phyloP scores from a whole-genome alignment of 2,888 invertebrate genomes.

The Drosophila multiciliata region DNA sequence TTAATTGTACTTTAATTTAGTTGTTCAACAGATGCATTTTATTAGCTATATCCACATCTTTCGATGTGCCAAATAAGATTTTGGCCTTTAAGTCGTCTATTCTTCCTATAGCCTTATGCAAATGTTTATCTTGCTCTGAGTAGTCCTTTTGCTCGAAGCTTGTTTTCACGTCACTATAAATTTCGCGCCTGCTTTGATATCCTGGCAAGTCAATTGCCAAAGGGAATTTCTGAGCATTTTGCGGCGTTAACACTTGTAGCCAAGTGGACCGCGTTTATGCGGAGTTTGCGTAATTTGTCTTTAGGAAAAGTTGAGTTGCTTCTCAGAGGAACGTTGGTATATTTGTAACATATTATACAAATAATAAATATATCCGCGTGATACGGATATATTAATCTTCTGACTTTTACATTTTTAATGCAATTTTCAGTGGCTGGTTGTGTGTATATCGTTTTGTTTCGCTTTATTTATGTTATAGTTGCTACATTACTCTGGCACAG shows the following conservation, averaged over 20 bases:
- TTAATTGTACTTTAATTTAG: background rate
- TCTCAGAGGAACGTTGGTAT: slow-evolving; percentile 28
- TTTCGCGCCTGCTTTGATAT: slow-evolving; percentile 63
- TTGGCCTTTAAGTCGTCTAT: background rate
- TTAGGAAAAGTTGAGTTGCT: slow-evolving; percentile 30
- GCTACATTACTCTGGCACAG: slow-evolving; percentile 98
- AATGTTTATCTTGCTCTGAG: slow-evolving; percentile 44
- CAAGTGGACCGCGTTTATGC: slow-evolving; percentile 31
- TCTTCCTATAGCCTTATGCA: slow-evolving; percentile 18
- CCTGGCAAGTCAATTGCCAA: slow-evolving; percentile 29
- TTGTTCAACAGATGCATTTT: background rate
- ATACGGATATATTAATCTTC: slow-evolving; percentile 27
- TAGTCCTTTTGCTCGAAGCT: slow-evolving; percentile 34
- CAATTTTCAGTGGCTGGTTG: slow-evolving; percentile 25
- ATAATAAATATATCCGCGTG: slow-evolving; percentile 26
- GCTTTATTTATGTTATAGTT: slow-evolving; percentile 86
- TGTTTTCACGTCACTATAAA: slow-evolving; percentile 48
- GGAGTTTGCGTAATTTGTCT: slow-evolving; percentile 46
- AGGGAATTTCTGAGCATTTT: slow-evolving; percentile 47
- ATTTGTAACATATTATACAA: slow-evolving; percentile 20
- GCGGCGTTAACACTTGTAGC: slow-evolving; percentile 37
- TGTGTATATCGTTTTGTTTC: background rate
- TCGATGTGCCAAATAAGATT: background rate
- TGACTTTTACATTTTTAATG: slow-evolving; percentile 53
- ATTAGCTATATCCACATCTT: background rate